Evolutionary conservation across 2,113 vertebrate species (phyloP).

Genomic region (Rostratula benghalensis): DNA sequence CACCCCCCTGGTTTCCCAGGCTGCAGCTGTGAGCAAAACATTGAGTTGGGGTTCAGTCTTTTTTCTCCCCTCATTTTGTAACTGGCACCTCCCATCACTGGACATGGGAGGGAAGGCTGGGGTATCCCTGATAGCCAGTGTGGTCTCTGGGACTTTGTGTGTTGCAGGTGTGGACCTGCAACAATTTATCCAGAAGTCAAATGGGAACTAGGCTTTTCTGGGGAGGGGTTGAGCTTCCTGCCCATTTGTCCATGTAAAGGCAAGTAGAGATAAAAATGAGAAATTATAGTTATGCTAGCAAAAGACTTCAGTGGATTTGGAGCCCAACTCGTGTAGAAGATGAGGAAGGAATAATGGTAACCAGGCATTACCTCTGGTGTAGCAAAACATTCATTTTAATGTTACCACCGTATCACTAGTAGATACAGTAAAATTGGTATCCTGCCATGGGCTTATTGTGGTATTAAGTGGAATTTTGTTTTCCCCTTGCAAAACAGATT

Average conservation of each 20-base stretch:
- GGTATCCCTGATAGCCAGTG: accelerated
- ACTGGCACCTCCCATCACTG: accelerated
- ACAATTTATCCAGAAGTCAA: neutral
- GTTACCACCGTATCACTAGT: neutral
- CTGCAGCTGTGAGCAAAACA: neutral
- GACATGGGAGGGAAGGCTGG: neutral
- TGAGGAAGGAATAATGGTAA: neutral
- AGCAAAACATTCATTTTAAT: neutral
- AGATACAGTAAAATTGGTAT: neutral
- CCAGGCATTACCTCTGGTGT: neutral
- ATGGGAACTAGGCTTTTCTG: constrained; percentile 11
- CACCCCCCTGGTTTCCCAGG: neutral
- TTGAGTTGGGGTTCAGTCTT: neutral
- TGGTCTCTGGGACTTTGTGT: neutral
- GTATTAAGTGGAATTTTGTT: neutral
- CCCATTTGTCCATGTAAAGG: neutral
- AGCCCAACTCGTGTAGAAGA: neutral
- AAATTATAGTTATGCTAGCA: neutral
- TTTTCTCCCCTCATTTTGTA: neutral
- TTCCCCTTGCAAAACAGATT: neutral
- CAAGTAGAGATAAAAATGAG: constrained; percentile 30
- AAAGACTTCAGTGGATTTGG: constrained; percentile 8
- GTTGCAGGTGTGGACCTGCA: neutral
- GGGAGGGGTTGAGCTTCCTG: neutral
- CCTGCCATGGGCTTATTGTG: neutral